Evolutionary conservation across 2,113 vertebrate genomes (phyloP), one percentile per base, ranked within the genome.

Genomic region (Siniperca chuatsi): DNA sequence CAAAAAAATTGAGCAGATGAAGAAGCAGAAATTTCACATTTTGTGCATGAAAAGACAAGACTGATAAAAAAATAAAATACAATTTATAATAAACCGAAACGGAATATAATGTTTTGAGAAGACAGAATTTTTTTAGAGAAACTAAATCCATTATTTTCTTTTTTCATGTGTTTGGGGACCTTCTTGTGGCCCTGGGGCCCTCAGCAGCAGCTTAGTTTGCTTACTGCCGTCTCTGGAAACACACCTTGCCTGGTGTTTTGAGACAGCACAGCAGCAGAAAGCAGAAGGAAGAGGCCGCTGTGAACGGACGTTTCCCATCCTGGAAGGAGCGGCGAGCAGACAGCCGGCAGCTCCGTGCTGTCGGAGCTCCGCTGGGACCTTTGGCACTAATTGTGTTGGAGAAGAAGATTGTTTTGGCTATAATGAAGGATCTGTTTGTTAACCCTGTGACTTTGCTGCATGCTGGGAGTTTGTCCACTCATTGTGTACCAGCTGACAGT

Each of bases 341-440:
- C 91, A 88, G 90, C 87, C 75, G 85, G 83, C 86, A 9, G 84
- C 84, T 84, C 78, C 42, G 82, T 48, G 83, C 79, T 72, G 83
- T 20, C 15, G 8, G 40, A 10, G 64, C 77, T 85, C 88, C 85
- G 8, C 86, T 10, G 87, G 90, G 85, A 87, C 64, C 60, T 69
- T 35, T 52, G 79, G 37, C 73, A 40, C 87, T 93, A 90, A 93
- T 89, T 92, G 79, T 84, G 71, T 60, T 12, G 57, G 84, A 81
- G 85, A 79, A 78, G 87, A 69, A 82, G 88, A 90, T 82, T 85
- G 89, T 86, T 89, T 78, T 69, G 82, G 82, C 88, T 25, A 2
- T 81, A 75, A 72, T 84, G 85, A 79, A 72, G 85, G 81, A 58
- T 83, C 73, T 89, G 85, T 90, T 92, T 87, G 85, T 87, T 90